These are phyloP conservation scores for Copidosoma floridanum DNA, from an alignment of 1,140 invertebrate species.

Conservation along the genomic window DNA sequence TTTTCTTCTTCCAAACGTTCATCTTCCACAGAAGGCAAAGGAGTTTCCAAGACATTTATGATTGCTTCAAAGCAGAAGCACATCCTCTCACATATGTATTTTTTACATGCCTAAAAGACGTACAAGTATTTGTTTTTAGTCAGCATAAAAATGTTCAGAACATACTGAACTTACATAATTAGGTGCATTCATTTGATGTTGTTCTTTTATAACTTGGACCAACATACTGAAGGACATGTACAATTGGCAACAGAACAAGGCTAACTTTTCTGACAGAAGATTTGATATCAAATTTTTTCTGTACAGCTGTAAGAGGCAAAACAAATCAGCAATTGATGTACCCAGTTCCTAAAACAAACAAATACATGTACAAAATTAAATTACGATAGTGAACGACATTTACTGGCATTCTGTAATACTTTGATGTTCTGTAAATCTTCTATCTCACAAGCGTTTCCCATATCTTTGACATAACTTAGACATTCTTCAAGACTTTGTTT, in stretches of 20 bases:
- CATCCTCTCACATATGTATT: slow-evolving; percentile 48
- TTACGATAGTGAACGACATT: background rate
- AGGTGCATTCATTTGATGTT: slow-evolving; percentile 42
- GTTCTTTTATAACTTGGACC: slow-evolving; percentile 45
- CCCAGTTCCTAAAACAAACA: slow-evolving; percentile 45
- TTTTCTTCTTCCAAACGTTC: slow-evolving; percentile 46
- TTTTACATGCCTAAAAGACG: slow-evolving; percentile 42
- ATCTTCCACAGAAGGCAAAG: slow-evolving; percentile 40
- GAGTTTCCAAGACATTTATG: slow-evolving; percentile 40
- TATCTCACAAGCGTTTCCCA: slow-evolving; percentile 46
- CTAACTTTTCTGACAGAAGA: slow-evolving; percentile 41
- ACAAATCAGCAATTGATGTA: slow-evolving; percentile 44
- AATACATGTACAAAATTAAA: slow-evolving; percentile 11
- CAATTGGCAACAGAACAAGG: slow-evolving; percentile 46
- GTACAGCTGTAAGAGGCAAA: slow-evolving; percentile 44
- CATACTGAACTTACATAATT: slow-evolving; percentile 47
- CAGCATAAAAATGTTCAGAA: no score
- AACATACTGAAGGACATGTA: slow-evolving; percentile 45
- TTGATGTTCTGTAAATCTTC: slow-evolving; percentile 54
- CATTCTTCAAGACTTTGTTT: slow-evolving; percentile 48
- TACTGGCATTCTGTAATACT: no score
- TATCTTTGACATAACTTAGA: slow-evolving; percentile 47
- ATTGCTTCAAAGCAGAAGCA: slow-evolving; percentile 48
- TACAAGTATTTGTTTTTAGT: no score
- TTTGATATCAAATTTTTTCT: slow-evolving; percentile 43